These are phyloP conservation scores for Tonatia bakeri DNA, from an alignment of 2,113 vertebrate genomes.

Conservation along the genomic window DNA sequence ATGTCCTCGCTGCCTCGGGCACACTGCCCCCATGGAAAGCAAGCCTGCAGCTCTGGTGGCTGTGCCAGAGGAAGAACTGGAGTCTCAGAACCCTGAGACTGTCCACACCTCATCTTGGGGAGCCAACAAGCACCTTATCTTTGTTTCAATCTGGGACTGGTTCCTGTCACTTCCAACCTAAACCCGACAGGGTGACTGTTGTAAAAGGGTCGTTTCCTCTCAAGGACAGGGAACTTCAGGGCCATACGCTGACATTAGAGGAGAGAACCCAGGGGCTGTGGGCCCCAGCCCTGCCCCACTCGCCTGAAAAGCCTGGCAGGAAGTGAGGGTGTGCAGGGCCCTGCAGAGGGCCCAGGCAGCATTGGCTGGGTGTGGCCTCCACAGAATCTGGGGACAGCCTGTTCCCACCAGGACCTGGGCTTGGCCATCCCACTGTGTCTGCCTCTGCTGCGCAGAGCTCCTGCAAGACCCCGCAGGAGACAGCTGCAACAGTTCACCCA, in stretches of 20 bases:
- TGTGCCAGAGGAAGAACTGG: accelerated
- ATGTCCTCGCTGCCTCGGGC: not conserved
- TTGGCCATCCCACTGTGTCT: accelerated
- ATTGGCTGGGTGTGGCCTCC: not conserved
- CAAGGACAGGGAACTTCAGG: not conserved
- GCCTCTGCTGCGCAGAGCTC: too few relatives aligned
- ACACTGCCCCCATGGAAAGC: too few relatives aligned
- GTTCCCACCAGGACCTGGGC: not conserved
- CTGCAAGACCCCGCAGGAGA: too few relatives aligned
- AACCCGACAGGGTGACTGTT: not conserved
- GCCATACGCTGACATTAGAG: not conserved
- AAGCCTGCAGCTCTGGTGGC: accelerated
- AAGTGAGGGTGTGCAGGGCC: not conserved
- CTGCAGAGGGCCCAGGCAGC: not conserved
- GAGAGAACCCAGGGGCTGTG: not conserved
- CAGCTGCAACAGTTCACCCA: not conserved
- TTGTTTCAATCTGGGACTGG: not conserved
- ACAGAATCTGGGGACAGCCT: not conserved
- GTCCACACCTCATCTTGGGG: not conserved
- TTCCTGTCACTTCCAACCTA: not conserved
- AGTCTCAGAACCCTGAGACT: not conserved
- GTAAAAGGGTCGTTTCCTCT: not conserved
- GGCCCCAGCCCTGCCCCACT: not conserved
- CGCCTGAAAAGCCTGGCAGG: not conserved
- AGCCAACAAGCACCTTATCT: accelerated